Percentiles rank a stretch among this genome's conserved stretches.
Evolutionary conservation across 2,797 vertebrate species (phyloP).

Genomic region (Paramormyrops hopkinsi): DNA sequence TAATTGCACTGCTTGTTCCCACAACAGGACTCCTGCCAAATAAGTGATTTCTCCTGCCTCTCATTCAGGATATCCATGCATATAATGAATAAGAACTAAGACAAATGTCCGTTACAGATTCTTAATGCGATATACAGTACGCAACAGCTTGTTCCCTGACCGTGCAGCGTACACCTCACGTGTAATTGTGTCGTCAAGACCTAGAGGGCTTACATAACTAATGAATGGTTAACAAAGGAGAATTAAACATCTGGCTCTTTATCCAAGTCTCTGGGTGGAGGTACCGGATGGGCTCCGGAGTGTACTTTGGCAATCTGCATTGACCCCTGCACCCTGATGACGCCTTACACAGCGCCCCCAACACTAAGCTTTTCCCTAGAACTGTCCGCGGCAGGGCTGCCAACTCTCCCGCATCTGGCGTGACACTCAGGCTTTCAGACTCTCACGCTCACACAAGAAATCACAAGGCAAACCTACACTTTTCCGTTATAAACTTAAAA

Average conservation of each 20-base stretch:
- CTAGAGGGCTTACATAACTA: constrained; percentile 7
- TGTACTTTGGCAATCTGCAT: constrained; percentile 37
- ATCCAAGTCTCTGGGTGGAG: constrained; percentile 35
- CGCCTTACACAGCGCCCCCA: constrained; percentile 41
- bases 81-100: not conserved
- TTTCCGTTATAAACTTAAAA: not conserved
- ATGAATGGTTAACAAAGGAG: constrained; percentile 15
- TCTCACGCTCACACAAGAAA: not conserved
- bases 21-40: constrained; percentile 3
- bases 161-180: not conserved
- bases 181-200: not conserved
- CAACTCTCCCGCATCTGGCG: not conserved
- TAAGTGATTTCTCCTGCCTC: not conserved
- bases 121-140: not conserved
- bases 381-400: not conserved
- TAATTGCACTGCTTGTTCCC: not conserved
- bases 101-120: not conserved
- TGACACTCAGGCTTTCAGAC: not conserved
- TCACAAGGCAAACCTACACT: not conserved
- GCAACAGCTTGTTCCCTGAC: not conserved
- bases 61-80: not conserved
- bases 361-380: constrained; percentile 36
- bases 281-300: constrained; percentile 31
- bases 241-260: constrained; percentile 15
- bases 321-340: constrained; percentile 41